These are phyloP conservation scores for Cecropterus lyciades DNA, from an alignment of 1,140 invertebrate genomes.

Conservation along the genomic window DNA sequence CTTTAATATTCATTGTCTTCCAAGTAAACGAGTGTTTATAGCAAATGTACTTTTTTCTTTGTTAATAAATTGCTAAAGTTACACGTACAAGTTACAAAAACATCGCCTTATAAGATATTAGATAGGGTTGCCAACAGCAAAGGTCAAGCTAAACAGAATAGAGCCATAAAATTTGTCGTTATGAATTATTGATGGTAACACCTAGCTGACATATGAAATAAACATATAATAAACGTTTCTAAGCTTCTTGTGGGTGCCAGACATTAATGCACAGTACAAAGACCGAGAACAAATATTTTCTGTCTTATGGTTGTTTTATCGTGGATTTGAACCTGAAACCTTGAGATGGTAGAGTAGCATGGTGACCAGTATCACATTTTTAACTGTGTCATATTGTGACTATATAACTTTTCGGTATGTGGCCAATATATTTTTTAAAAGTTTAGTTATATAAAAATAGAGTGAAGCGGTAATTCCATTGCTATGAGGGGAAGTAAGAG, in stretches of 20 bases:
- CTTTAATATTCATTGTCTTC: conserved; percentile 44
- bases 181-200: conserved; percentile 20
- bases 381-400: no score
- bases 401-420: no score
- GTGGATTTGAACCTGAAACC: no score
- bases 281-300: no score
- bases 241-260: neutral
- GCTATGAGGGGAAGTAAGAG: no score
- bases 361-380: no score
- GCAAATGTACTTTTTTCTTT: conserved; percentile 38
- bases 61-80: conserved; percentile 36
- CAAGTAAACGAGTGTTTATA: conserved; percentile 44
- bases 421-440: no score
- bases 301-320: no score
- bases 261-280: neutral
- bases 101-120: conserved; percentile 4
- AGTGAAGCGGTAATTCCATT: no score
- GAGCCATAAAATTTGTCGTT: conserved; percentile 16
- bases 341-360: no score
- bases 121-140: conserved; percentile 7
- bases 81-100: conserved; percentile 27
- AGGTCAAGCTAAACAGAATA: conserved; percentile 11
- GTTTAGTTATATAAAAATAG: no score
- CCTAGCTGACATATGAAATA: neutral
- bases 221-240: neutral